Percentiles rank a stretch among this genome's conserved stretches.
Conservation (phyloP, 2,113 vertebrate genomes). For the Phyllostomus discolor region DNA sequence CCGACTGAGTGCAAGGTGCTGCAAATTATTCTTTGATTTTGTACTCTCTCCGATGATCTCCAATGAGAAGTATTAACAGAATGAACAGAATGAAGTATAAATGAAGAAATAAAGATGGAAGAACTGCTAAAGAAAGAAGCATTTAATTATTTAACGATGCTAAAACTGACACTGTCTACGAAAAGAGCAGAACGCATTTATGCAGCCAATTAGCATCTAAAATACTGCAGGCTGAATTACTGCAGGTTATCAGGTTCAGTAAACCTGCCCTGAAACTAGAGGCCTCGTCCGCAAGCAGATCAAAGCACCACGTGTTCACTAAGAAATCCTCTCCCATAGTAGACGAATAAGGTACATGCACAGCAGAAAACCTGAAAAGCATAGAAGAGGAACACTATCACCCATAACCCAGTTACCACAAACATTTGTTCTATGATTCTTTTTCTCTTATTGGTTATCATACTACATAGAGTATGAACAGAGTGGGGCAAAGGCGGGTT, state of each 20-base stretch:
- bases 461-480: no score
- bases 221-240: slow-evolving; percentile 70
- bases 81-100: slow-evolving; percentile 31
- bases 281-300: slow-evolving; percentile 64
- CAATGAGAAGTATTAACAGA: background rate
- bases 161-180: slow-evolving; percentile 76
- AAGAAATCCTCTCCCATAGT: background rate
- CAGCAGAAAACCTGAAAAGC: background rate
- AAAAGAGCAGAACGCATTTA: slow-evolving; percentile 60
- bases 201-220: slow-evolving; percentile 65
- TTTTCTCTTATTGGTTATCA: background rate
- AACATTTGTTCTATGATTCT: background rate
- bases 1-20: background rate
- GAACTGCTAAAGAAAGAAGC: slow-evolving; percentile 61
- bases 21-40: background rate
- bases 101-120: slow-evolving; percentile 44
- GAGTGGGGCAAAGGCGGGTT: no score
- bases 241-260: background rate
- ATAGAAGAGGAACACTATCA: background rate
- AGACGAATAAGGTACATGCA: background rate
- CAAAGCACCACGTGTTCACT: slow-evolving; percentile 53
- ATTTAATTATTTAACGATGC: slow-evolving; percentile 78
- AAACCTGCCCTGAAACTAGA: slow-evolving; percentile 44
- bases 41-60: background rate
- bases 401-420: background rate